phyloP scores from a whole-genome alignment of 2,888 invertebrate genomes.

The Cantharis nigra region DNA sequence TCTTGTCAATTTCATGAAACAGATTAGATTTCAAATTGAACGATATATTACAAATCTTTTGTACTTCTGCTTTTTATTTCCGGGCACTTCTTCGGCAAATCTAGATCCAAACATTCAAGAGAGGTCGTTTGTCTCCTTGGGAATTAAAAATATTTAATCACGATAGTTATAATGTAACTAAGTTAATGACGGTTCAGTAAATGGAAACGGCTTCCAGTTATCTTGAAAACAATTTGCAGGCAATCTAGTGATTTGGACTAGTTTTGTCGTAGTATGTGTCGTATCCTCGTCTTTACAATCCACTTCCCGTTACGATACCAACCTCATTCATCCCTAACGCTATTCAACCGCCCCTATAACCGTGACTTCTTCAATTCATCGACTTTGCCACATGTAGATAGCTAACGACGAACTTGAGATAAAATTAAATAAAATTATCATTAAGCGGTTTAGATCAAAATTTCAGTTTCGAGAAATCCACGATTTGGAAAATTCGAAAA shows the following conservation, averaged over 20 bases:
- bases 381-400: neutral
- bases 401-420: neutral
- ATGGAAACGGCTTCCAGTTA: slow-evolving; percentile 47
- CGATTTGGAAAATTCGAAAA: too few species aligned
- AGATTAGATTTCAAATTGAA: slow-evolving; percentile 48
- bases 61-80: slow-evolving; percentile 39
- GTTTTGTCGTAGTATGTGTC: slow-evolving; percentile 48
- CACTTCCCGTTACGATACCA: slow-evolving; percentile 44
- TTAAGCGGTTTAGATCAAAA: neutral
- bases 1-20: slow-evolving; percentile 48
- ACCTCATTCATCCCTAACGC: slow-evolving; percentile 29
- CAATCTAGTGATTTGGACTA: slow-evolving; percentile 51
- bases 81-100: slow-evolving; percentile 7
- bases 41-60: slow-evolving; percentile 47
- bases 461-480: neutral
- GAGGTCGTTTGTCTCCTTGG: neutral
- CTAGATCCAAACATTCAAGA: neutral
- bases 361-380: neutral
- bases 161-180: slow-evolving; percentile 3
- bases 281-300: slow-evolving; percentile 47
- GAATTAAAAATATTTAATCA: neutral
- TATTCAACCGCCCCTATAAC: slow-evolving; percentile 29
- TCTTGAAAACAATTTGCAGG: slow-evolving; percentile 52
- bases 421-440: neutral
- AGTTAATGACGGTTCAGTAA: slow-evolving; percentile 44